Percentiles rank a stretch among this genome's conserved stretches.
Conservation (phyloP, 2,888 invertebrate species). For the Tenodera sinensis region DNA sequence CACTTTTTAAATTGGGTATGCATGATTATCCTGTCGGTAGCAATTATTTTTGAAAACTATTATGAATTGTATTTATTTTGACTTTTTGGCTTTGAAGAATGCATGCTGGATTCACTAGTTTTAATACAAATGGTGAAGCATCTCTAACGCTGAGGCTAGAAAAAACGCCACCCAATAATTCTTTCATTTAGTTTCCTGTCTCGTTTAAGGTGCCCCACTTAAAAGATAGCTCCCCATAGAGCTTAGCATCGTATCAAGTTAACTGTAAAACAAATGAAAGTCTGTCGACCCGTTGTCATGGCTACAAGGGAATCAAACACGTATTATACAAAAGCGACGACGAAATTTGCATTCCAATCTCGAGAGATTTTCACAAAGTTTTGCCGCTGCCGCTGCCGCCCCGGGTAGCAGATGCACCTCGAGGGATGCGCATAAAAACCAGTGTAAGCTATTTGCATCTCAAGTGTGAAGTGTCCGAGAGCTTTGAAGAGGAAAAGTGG, state of each 20-base stretch:
- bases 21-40: no score
- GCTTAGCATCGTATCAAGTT: neutral
- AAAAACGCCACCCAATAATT: no score
- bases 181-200: no score
- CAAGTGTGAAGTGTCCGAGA: neutral
- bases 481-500: neutral
- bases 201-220: no score
- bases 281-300: neutral
- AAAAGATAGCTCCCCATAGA: neutral
- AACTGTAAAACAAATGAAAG: neutral
- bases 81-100: no score
- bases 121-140: no score
- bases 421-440: neutral
- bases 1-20: no score
- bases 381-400: neutral
- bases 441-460: neutral
- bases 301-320: neutral
- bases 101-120: no score
- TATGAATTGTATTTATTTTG: no score
- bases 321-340: neutral
- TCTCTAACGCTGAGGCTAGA: no score
- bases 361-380: neutral
- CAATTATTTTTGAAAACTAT: no score
- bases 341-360: neutral
- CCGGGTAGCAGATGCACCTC: neutral